Base-by-base conservation (phyloP, 2,888 invertebrate species). In the Drosophila neotestacea region DNA sequence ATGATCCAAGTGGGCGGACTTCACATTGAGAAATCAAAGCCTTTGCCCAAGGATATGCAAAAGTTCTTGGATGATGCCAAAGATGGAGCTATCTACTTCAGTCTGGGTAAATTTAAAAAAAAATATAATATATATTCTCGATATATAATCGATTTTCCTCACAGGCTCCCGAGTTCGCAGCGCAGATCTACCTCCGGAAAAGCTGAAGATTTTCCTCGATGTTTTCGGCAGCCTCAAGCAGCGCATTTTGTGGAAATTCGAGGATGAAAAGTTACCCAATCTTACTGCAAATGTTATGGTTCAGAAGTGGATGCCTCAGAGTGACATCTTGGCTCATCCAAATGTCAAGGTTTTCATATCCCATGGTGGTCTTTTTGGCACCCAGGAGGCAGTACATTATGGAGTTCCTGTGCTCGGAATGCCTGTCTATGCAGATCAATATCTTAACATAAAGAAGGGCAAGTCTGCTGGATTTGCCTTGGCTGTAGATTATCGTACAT, bases 1-100 rank as follows among this genome's bases (percentile, higher is more conserved):
- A 86, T 93, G 50, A 87, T 94, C 4, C 92, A 93, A 61, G 93
- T 94, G 0, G 94, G 93, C 6, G 94, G 94, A 10, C 80, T 94
- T 9, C 94, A 94, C 61, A 92, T 94, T 30, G 85, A 90, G n/a
- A 81, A 83, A 6, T 73, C 89, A 0, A 89, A 92, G 41, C 63
- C 79, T 0, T 54, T 91, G 59, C 85, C 90, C 1, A 54, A 56
- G 13, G 80, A 91, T 41, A 77, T 93, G 2, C 73, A 93, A 67
- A 64, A 85, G 36, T 93, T 92, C 70, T 62, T 93, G 28, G 92
- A 93, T 64, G 91, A 76, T 13, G 90, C 92, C 0, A 71, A 80
- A 1, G 62, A 93, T 32, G 93, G 93, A 2, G 92, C 89, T 1
- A 90, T 93, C 22, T 92, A 92, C 71, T 93, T 93, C 55, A 93